A percentile compares a stretch with the other conserved stretches of the same genome.
Evolutionary conservation across 2,113 vertebrate species (phyloP).

Genomic region (Tyto alba): DNA sequence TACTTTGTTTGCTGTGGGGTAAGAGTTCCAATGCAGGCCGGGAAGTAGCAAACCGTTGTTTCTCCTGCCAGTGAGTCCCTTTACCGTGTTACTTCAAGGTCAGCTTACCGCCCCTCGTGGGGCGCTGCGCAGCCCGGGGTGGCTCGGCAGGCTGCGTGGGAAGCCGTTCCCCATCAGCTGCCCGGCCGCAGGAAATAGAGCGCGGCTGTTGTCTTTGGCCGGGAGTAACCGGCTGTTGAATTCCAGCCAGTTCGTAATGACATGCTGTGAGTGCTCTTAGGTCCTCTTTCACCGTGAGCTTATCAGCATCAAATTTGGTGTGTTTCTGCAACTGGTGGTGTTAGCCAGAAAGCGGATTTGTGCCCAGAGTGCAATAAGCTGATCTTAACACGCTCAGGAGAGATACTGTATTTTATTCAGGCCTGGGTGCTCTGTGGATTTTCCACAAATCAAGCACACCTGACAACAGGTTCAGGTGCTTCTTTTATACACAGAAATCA

Average conservation of each 20-base stretch:
- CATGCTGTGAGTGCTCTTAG: fast-evolving
- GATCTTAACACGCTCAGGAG: no score
- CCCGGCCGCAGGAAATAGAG: background rate
- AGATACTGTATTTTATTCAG: no score
- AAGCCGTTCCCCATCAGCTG: background rate
- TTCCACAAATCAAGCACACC: no score
- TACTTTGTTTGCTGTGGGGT: background rate
- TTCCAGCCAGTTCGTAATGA: fast-evolving
- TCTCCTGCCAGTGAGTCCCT: fast-evolving
- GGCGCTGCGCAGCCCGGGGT: background rate
- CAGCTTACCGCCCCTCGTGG: fast-evolving
- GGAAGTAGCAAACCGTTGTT: fast-evolving
- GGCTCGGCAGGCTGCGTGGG: background rate
- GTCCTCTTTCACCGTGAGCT: fast-evolving
- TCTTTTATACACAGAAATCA: no score
- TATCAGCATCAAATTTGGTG: fast-evolving
- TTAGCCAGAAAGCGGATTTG: no score
- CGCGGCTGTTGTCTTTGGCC: fast-evolving
- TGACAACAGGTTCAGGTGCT: no score
- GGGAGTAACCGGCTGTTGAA: fast-evolving
- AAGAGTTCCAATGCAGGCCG: background rate
- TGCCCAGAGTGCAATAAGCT: no score
- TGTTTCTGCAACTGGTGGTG: fast-evolving
- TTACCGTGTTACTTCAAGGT: background rate
- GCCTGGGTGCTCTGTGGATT: no score